phyloP scores from a whole-genome alignment of 2,888 invertebrate species.

The Catocala sponsa region DNA sequence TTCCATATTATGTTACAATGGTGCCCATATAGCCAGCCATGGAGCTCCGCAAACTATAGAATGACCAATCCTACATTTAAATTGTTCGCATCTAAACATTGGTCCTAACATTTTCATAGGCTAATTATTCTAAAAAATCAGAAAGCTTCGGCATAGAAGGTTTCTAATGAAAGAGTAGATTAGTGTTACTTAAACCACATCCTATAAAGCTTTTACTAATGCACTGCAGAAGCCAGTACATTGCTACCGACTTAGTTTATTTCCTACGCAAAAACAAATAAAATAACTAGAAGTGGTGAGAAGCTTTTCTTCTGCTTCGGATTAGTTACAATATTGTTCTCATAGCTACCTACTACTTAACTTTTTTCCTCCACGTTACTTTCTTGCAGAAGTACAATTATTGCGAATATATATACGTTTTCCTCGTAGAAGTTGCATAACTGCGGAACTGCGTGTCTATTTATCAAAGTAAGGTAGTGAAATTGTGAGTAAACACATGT shows the following conservation, averaged over 20 bases:
- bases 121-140: too few relatives aligned
- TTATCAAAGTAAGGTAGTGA: slow-evolving; percentile 9
- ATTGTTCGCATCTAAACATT: too few relatives aligned
- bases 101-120: too few relatives aligned
- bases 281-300: slow-evolving; percentile 48
- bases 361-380: slow-evolving; percentile 42
- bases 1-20: too few relatives aligned
- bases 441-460: slow-evolving; percentile 14
- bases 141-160: too few relatives aligned
- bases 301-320: slow-evolving; percentile 49
- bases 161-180: too few relatives aligned
- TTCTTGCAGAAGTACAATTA: slow-evolving; percentile 39
- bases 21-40: too few relatives aligned
- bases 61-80: too few relatives aligned
- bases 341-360: slow-evolving; percentile 41
- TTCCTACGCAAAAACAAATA: slow-evolving; percentile 62
- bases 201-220: too few relatives aligned
- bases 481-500: slow-evolving; percentile 2
- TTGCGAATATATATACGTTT: slow-evolving; percentile 24
- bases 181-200: too few relatives aligned
- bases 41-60: too few relatives aligned
- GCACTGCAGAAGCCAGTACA: slow-evolving; percentile 4
- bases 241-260: slow-evolving; percentile 47
- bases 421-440: slow-evolving; percentile 15
- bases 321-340: slow-evolving; percentile 36